phyloP scores from a whole-genome alignment of 2,797 vertebrate species.

The Rhynchonycteris naso region DNA sequence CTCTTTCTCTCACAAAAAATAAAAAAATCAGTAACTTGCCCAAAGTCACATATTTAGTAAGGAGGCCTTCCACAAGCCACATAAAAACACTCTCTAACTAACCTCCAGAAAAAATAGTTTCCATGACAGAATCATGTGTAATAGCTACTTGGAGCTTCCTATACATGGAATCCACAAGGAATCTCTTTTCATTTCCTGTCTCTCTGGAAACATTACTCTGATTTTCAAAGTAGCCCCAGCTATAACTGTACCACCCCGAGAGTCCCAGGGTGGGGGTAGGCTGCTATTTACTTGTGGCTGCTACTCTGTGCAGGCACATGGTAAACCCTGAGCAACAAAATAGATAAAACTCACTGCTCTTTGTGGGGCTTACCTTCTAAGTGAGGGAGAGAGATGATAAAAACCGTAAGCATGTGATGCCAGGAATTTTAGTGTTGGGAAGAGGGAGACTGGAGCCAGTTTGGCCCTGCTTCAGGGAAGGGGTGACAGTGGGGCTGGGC shows the following conservation, averaged over 20 bases:
- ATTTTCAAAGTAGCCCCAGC: not conserved
- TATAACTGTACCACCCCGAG: not conserved
- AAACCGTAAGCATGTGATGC: not conserved
- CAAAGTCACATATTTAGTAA: not conserved
- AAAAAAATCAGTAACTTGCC: not conserved
- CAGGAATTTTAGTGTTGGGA: not conserved
- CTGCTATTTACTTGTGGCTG: not conserved
- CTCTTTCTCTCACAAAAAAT: too few species aligned
- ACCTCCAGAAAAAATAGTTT: not conserved
- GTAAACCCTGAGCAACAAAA: not conserved
- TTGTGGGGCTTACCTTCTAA: not conserved
- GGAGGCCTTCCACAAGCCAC: not conserved
- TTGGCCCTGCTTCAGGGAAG: not conserved
- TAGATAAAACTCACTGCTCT: not conserved
- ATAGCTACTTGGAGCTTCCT: not conserved
- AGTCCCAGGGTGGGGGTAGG: accelerated
- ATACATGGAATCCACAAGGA: not conserved
- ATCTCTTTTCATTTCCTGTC: constrained; percentile 12
- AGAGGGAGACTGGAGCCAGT: not conserved
- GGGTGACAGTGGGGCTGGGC: not conserved
- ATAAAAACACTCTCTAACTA: not conserved
- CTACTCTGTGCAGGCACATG: not conserved
- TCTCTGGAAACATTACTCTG: constrained; percentile 15
- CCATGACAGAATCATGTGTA: not conserved
- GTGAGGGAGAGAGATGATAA: not conserved